These are phyloP conservation scores for Galagoides demidoff DNA, from an alignment of 2,797 vertebrate species.

Conservation along the genomic window DNA sequence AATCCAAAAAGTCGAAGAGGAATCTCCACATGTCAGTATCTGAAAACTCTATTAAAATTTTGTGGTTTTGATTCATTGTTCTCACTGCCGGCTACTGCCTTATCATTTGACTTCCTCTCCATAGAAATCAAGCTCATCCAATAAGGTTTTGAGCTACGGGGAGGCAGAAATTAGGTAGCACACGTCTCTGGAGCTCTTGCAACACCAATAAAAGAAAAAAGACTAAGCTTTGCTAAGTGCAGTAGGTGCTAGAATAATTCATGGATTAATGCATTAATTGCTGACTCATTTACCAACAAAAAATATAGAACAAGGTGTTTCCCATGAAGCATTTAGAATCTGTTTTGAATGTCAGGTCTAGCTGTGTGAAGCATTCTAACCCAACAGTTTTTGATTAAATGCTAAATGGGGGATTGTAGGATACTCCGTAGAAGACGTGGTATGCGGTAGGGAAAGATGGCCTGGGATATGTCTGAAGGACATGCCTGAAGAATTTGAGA, in stretches of 20 bases:
- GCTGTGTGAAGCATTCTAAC: not conserved
- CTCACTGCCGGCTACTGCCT: not conserved
- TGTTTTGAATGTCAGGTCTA: not conserved
- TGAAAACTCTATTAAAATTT: not conserved
- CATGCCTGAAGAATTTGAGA: not conserved
- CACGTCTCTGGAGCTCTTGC: not conserved
- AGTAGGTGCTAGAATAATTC: not conserved
- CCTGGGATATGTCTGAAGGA: not conserved
- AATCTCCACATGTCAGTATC: not conserved
- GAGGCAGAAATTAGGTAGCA: not conserved
- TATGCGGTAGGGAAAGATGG: not conserved
- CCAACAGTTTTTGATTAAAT: not conserved
- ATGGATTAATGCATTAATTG: not conserved
- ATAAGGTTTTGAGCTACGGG: not conserved
- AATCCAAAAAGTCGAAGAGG: conserved; percentile 2
- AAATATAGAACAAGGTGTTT: not conserved
- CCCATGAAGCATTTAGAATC: not conserved
- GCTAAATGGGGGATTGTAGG: not conserved
- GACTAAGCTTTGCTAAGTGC: not conserved
- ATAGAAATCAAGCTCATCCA: not conserved
- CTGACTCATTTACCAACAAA: not conserved
- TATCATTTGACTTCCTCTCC: not conserved
- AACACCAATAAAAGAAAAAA: not conserved
- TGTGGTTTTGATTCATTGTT: not conserved
- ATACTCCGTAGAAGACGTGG: not conserved